Evolutionary conservation across 2,797 vertebrate genomes (phyloP), one percentile per base, ranked within the genome.

Genomic region (Mastacembelus armatus): DNA sequence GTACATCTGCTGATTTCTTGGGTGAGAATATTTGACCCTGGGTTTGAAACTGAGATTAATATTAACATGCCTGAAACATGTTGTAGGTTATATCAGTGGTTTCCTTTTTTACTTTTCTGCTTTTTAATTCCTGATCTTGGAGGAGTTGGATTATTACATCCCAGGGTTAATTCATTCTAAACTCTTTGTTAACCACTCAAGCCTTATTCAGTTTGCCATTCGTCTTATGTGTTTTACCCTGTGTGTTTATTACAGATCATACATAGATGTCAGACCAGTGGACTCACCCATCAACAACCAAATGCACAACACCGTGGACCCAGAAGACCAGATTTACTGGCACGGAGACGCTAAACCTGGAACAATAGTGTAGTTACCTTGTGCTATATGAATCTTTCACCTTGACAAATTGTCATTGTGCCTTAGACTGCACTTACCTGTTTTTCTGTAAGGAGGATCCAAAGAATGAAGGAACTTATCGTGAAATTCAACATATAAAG

Each of bases 271-370:
- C 26, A 91, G 86, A 88, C 95, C 94, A 60, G 82, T 92, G 86
- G 95, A 95, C 12, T 57, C 80, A 0, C 77, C 90, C 0, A 81
- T 85, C 0, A 88, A 89, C 84, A 83, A 82, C 83, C 93, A 36
- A 43, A 7, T 93, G 86, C 92, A 93, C 75, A 90, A 85, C 0
- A 81, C 82, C 77, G 76, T 91, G 83, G 93, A 95, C 54, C 86
- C 90, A 7, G 90, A 90, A 0, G 96, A 98, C 62, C 91, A 95
- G 89, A 95, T 99, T 18, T 91, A 92, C 58, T 99, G 98, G 98
- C 96, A 98, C 0, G 96, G 97, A 84, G 94, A 96, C 80, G 96
- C 97, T 8, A 97, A 98, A 85, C 97, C 97, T 0, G 98, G 97
- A 89, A 99, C 98, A 0, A 97, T 99, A 48, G 97, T 99, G 67